Percentiles rank a stretch among this genome's conserved stretches.
phyloP scores from a whole-genome alignment of 2,113 vertebrate genomes.

The Pogona vitticeps region DNA sequence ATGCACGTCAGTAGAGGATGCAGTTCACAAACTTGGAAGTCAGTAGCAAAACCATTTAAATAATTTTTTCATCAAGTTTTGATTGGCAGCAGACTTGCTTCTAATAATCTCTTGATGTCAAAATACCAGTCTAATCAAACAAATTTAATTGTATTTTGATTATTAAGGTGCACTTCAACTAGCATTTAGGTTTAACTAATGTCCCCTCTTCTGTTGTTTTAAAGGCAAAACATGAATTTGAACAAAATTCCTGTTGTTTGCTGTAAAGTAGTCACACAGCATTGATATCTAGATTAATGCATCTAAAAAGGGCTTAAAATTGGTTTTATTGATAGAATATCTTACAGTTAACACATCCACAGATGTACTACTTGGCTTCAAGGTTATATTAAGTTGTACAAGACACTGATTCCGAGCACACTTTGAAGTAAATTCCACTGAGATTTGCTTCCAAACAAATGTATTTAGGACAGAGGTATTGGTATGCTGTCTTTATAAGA shows the following conservation, averaged over 20 bases:
- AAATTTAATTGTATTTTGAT: conserved; percentile 29
- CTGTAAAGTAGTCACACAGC: conserved; percentile 59
- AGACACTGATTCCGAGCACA: conserved; percentile 42
- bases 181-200: conserved; percentile 10
- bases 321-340: conserved; percentile 39
- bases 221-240: conserved; percentile 56
- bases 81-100: conserved; percentile 62
- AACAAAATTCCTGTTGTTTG: conserved; percentile 31
- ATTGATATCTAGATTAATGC: conserved; percentile 64
- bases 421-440: conserved; percentile 12
- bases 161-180: conserved; percentile 45
- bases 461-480: conserved; percentile 39
- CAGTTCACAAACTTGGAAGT: conserved; percentile 8
- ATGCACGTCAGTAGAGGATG: background rate
- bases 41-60: background rate
- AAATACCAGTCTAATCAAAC: conserved; percentile 28
- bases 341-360: conserved; percentile 1
- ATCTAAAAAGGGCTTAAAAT: conserved; percentile 72
- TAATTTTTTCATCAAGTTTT: conserved; percentile 7
- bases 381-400: conserved; percentile 60
- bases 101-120: conserved; percentile 63
- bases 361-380: conserved; percentile 63
- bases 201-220: conserved; percentile 46
- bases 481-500: conserved; percentile 74
- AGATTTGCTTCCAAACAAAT: conserved; percentile 13